A percentile compares a stretch with the other conserved stretches of the same genome.
Evolutionary conservation across 1,140 invertebrate species (phyloP).

Genomic region (Drosophila elegans): DNA sequence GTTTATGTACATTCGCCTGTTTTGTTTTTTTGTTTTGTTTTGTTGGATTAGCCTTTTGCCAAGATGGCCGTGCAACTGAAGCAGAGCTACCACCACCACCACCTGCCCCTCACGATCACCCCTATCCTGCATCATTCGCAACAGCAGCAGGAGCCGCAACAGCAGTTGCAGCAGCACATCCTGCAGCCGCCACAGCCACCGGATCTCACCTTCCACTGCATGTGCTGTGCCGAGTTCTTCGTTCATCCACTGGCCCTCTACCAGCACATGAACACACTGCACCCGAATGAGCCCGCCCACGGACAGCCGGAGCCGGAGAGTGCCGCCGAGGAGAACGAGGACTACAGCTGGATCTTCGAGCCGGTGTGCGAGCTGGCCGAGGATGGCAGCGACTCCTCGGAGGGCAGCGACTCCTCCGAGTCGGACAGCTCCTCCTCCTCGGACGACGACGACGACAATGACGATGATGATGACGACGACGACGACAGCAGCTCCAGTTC

Average conservation of each 20-base stretch:
- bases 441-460: constrained; percentile 44
- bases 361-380: constrained; percentile 77
- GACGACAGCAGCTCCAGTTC: constrained; percentile 36
- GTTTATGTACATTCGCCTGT: constrained; percentile 2
- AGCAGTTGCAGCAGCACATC: constrained; percentile 42
- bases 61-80: constrained; percentile 74
- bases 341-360: constrained; percentile 82
- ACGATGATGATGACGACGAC: constrained; percentile 45
- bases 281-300: constrained; percentile 55
- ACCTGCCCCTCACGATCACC: constrained; percentile 73
- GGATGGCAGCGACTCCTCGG: constrained; percentile 39
- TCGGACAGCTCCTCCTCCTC: constrained; percentile 16
- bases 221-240: constrained; percentile 78
- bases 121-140: constrained; percentile 45
- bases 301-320: constrained; percentile 16
- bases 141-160: constrained; percentile 33
- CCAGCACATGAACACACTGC: constrained; percentile 79
- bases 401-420: constrained; percentile 33
- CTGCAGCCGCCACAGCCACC: constrained; percentile 56
- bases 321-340: constrained; percentile 46
- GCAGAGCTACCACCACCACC: constrained; percentile 72
- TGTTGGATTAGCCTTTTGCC: constrained; percentile 44
- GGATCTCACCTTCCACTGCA: constrained; percentile 84
- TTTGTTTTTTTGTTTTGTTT: neutral
- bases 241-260: constrained; percentile 75